Conservation (phyloP, 1,140 invertebrate genomes). For the Drosophila repleta region DNA sequence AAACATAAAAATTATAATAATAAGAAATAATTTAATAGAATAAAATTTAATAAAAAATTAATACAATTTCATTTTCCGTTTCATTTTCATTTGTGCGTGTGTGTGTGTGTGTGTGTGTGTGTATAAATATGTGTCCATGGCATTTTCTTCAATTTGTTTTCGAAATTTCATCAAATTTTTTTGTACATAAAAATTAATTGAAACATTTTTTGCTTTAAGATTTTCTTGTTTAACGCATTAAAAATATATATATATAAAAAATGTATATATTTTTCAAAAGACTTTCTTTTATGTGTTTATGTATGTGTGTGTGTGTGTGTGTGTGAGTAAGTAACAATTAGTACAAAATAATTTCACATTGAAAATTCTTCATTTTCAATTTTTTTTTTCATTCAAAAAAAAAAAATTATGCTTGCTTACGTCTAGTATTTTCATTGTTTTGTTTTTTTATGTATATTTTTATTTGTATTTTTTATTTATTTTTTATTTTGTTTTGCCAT, state of each 20-base stretch:
- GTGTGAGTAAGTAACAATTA: constrained; percentile 74
- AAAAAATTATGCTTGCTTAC: constrained; percentile 59
- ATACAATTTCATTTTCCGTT: constrained; percentile 73
- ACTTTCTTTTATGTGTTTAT: constrained; percentile 32
- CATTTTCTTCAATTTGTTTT: constrained; percentile 43
- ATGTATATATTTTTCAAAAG: constrained; percentile 23
- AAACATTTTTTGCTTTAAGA: constrained; percentile 13
- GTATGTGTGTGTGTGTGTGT: constrained; percentile 33
- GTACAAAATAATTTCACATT: constrained; percentile 78
- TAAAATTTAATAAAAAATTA: constrained; percentile 76
- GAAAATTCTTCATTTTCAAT: constrained; percentile 56
- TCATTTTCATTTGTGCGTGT: constrained; percentile 24
- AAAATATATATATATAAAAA: constrained; percentile 23
- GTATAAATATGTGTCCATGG: constrained; percentile 73
- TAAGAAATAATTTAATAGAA: constrained; percentile 82
- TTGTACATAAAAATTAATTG: constrained; percentile 26
- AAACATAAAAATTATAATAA: constrained; percentile 80
- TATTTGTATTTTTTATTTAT: not conserved
- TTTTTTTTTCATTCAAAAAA: constrained; percentile 30
- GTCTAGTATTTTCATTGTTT: constrained; percentile 56
- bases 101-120: constrained; percentile 37
- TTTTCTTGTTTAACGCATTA: constrained; percentile 24
- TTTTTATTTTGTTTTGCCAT: constrained; percentile 76
- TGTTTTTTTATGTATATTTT: constrained; percentile 42
- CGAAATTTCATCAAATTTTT: constrained; percentile 61